Base-by-base conservation (phyloP, 2,113 vertebrate species). In the Oreotrochilus melanogaster region DNA sequence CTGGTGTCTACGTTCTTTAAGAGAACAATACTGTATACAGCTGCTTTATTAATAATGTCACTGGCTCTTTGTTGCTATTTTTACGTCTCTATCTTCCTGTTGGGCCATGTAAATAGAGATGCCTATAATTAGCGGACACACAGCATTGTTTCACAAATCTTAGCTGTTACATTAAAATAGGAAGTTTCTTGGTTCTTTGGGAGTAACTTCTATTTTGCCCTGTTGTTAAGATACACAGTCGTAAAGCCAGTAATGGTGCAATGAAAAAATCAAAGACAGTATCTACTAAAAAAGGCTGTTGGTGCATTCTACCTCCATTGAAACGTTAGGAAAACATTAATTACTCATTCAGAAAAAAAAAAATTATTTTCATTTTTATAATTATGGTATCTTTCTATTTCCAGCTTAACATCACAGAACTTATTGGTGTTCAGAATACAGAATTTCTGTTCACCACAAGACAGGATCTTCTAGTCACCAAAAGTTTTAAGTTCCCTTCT, bases 51-150 rank as follows among this genome's bases (percentile, higher is more conserved):
- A 83, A 94, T 67, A 85, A 94, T 47, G 50, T 65, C 71, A 72
- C 43, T 39, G 71, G n/a, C 45, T n/a, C 92, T 86, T 91, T 66
- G 91, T 53, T 94, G 91, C 93, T 96, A 93, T 97, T 98, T 97
- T 96, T 96, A 96, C 72, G 67, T 80, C 45, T 64, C 84, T 48
- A 80, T 71, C 89, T 95, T 96, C 95, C 96, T 92, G 86, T 94
- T 94, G 76, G 69, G 56, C 79, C 35, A 37, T 31, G 58, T 83
- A 95, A 97, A 94, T 81, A 91, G 84, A 86, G 86, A 78, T 53
- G 47, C 64, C 95, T 94, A 86, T 92, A 91, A 74, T 95, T 90
- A 94, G 94, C n/a, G 0, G 70, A 84, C 65, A 5, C 24, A 8
- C 54, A 58, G 62, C 23, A 93, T 91, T 95, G 90, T 93, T 88